Base-by-base conservation (phyloP, 2,113 vertebrate species). In the Anarhynchus alexandrinus region DNA sequence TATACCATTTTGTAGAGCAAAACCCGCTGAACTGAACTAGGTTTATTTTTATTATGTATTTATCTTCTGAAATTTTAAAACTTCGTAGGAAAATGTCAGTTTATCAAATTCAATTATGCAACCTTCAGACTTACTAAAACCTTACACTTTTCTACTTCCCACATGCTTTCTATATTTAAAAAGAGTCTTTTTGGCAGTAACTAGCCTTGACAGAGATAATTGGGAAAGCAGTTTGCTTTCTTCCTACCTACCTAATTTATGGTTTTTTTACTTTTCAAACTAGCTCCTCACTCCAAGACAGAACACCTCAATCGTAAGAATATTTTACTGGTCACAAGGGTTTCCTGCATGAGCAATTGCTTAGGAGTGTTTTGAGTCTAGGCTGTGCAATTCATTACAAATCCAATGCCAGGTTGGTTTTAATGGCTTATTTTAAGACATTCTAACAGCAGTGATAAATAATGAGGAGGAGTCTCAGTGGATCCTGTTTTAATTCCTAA, bases 121-220 rank as follows among this genome's bases (percentile, higher is more conserved):
- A 86, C 74, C 92, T 94, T 96, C 93, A 96, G 91, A 84, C 51
- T 97, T 93, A 91, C 30, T 88, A 90, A 96, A 95, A 94, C 73
- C 78, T 95, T 97, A 80, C 88, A 82, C 73, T 96, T 92, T 90
- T 76, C 91, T 94, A 34, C 96, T 90, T 97, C 97, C 97, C 94
- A 98, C 96, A 62, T 96, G 81, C 86, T 96, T 97, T 97, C 97
- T 97, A 97, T 97, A 96, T 98, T 97, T 97, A 90, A 97, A 72
- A 85, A 73, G 80, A 96, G 43, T 30, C 59, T 89, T 91, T 92
- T 81, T 55, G 88, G 59, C 78, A 91, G 88, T 95, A 93, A 82
- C 73, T 77, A 94, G 81, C 81, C 86, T 96, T 97, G 88, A 95
- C 96, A 93, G 95, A 96, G 88, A 94, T 94, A 92, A 97, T 92